phyloP scores from a whole-genome alignment of 1,140 invertebrate species.

The Battus philenor region DNA sequence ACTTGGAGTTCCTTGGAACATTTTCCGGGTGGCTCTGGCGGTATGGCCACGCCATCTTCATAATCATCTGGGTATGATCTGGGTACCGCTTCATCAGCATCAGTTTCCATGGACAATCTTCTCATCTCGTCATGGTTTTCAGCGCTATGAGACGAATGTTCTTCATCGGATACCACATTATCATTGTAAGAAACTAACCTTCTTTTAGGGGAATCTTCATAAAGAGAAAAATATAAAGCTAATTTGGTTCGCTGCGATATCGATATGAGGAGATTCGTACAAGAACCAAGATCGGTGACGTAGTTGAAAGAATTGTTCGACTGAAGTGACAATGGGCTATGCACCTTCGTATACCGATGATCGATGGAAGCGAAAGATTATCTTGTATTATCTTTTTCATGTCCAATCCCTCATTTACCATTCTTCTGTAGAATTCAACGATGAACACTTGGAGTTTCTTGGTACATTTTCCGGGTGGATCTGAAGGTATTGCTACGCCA shows the following conservation, averaged over 20 bases:
- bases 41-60: slow-evolving; percentile 84
- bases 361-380: no score
- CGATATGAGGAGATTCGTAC: no score
- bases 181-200: slow-evolving; percentile 87
- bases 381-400: slow-evolving; percentile 94
- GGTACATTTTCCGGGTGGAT: slow-evolving; percentile 88
- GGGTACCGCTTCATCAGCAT: slow-evolving; percentile 75
- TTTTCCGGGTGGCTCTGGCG: slow-evolving; percentile 87
- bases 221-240: no score
- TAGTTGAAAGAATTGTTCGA: no score
- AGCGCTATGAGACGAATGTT: slow-evolving; percentile 70
- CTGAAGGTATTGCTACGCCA: slow-evolving; percentile 87
- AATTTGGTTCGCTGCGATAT: no score
- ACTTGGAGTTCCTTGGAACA: slow-evolving; percentile 88
- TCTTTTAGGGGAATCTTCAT: slow-evolving; percentile 58
- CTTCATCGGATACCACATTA: slow-evolving; percentile 88
- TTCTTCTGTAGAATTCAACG: slow-evolving; percentile 84
- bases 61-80: slow-evolving; percentile 78
- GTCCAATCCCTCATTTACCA: slow-evolving; percentile 85
- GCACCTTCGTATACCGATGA: no score
- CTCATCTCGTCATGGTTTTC: slow-evolving; percentile 65
- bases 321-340: no score
- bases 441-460: slow-evolving; percentile 90
- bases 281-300: no score
- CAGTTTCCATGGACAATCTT: slow-evolving; percentile 63